These are phyloP conservation scores for Protonibea diacanthus DNA, from an alignment of 2,797 vertebrate genomes.

Conservation along the genomic window DNA sequence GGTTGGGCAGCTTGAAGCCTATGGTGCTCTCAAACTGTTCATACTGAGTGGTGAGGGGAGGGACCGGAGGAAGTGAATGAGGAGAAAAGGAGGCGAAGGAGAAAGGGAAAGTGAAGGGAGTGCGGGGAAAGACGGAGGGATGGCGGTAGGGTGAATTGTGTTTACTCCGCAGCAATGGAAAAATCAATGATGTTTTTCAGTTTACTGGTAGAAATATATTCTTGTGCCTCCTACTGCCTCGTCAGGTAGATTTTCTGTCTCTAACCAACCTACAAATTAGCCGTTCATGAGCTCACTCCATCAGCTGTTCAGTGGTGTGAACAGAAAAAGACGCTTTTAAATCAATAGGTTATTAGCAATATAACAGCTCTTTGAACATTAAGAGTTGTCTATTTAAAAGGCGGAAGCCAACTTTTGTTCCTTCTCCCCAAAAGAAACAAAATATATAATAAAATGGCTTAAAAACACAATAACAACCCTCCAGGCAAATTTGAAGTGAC, in stretches of 20 bases:
- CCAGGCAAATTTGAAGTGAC: constrained; percentile 58
- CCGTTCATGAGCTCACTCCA: constrained; percentile 29
- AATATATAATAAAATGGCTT: constrained; percentile 44
- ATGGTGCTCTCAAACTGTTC: constrained; percentile 97
- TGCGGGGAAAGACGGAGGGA: constrained; percentile 49
- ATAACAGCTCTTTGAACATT: constrained; percentile 56
- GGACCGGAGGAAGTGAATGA: constrained; percentile 47
- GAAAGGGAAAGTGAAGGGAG: constrained; percentile 61
- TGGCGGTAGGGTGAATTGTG: constrained; percentile 63
- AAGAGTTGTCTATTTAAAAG: constrained; percentile 19
- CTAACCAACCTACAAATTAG: constrained; percentile 55
- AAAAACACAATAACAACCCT: constrained; percentile 39
- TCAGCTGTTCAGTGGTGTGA: constrained; percentile 51
- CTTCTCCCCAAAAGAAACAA: constrained; percentile 10
- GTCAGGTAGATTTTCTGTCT: constrained; percentile 50
- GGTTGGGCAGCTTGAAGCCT: constrained; percentile 99
- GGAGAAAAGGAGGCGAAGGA: constrained; percentile 31
- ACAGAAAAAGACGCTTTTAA: constrained; percentile 26
- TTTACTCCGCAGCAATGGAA: constrained; percentile 65
- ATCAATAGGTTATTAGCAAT: constrained; percentile 72
- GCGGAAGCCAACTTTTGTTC: constrained; percentile 35
- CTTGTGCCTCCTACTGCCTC: constrained; percentile 19
- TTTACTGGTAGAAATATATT: constrained; percentile 55
- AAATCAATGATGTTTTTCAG: constrained; percentile 68
- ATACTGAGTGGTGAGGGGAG: constrained; percentile 79